Conservation (phyloP, 1,140 invertebrate species). For the Micrasema minimum region DNA sequence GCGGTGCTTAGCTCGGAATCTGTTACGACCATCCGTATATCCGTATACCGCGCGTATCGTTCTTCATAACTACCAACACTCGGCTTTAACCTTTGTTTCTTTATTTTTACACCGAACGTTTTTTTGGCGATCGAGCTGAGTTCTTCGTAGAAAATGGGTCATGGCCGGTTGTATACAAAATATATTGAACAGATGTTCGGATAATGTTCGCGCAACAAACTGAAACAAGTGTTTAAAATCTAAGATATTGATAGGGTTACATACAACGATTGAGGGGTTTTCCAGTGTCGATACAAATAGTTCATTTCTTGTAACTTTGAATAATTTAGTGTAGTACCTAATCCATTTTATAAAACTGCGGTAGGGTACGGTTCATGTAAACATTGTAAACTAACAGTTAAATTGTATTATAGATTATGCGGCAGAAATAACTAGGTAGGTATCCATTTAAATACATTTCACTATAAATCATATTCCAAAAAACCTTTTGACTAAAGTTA, state of each 20-base stretch:
- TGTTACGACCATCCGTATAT: neutral
- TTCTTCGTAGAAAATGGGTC: neutral
- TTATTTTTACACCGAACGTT: slow-evolving; percentile 5
- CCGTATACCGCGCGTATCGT: neutral
- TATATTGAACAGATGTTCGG: slow-evolving; percentile 21
- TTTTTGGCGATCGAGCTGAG: neutral
- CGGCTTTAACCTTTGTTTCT: slow-evolving; percentile 3
- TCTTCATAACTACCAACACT: neutral
- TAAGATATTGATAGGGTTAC: slow-evolving; percentile 12
- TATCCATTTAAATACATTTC: no score
- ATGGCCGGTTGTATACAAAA: slow-evolving; percentile 7
- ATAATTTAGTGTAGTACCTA: slow-evolving; percentile 35
- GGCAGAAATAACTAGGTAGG: no score
- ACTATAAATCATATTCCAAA: no score
- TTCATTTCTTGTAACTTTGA: slow-evolving; percentile 35
- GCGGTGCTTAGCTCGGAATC: neutral
- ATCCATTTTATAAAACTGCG: no score
- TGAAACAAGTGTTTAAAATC: neutral
- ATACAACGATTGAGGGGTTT: slow-evolving; percentile 5
- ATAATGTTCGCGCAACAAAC: neutral
- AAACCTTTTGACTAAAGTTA: no score
- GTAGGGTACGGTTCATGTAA: no score
- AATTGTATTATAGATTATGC: no score
- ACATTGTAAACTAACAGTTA: no score
- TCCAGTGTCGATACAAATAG: slow-evolving; percentile 3